Evolutionary conservation across 2,888 invertebrate genomes (phyloP), one percentile per base, ranked within the genome.

Genomic region (Gibbula magus): DNA sequence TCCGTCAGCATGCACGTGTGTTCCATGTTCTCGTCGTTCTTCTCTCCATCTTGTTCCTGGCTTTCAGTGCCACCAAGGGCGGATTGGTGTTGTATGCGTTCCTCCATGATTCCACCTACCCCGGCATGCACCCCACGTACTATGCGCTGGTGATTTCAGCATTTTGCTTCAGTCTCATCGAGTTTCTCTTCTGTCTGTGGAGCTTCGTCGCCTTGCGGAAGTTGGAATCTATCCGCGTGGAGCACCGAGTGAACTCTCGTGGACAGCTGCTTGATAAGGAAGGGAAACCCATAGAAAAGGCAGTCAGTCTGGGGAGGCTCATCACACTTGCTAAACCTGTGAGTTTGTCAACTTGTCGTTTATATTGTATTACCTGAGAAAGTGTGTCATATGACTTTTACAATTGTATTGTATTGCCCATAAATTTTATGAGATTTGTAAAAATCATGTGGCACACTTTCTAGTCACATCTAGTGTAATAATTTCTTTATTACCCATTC

Each of bases 261-360:
- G 89, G 90, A 5, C 83, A 88, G 76, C 91, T 91, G 79, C 84
- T 91, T 18, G 90, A 91, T 73, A 83, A 89, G 79, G 89, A 91
- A 51, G 92, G 91, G 22, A 89, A 91, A 54, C 84, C 85, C 0
- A 78, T 90, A 4, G 86, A 86, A 52, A 87, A 88, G 75, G 86
- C 83, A 25, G 91, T 86, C 10, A 85, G 83, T 77, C 77, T 92
- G 0, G 77, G 80, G 29, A 83, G 91, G 39, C 83, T 92, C n/a
- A 39, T 89, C 22, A 76, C 81, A 39, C 84, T 92, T 10, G 90
- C 90, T 5, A 91, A 89, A 83, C 89, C 90, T 18, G 92, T 91
- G 84, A 85, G 89, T 88, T 45, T 10, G 1, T 45, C 45, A 45
- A 8, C 4, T 8, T 45, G 4, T 45, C 67, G 54, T 45, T 51